These are phyloP conservation scores for Catocala sponsa DNA, from an alignment of 2,888 invertebrate species.

Conservation along the genomic window DNA sequence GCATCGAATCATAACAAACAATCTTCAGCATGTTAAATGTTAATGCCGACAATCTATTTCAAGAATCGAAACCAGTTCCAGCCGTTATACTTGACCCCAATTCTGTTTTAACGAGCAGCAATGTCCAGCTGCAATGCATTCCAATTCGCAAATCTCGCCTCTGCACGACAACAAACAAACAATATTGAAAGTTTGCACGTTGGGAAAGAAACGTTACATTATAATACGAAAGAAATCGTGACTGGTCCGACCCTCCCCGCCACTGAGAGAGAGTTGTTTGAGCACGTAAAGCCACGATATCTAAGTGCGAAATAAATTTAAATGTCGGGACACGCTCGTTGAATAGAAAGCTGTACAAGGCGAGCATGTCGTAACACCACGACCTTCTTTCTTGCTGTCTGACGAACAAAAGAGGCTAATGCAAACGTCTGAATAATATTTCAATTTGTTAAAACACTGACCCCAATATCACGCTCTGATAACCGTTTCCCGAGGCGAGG, in stretches of 20 bases:
- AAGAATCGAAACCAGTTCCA: slow-evolving; percentile 69
- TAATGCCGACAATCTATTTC: slow-evolving; percentile 58
- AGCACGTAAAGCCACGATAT: slow-evolving; percentile 70
- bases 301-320: slow-evolving; percentile 85
- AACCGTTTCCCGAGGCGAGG: slow-evolving; percentile 71
- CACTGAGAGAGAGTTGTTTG: slow-evolving; percentile 79
- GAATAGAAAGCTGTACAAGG: slow-evolving; percentile 87
- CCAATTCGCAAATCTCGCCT: slow-evolving; percentile 54
- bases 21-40: slow-evolving; percentile 28
- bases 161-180: slow-evolving; percentile 60
- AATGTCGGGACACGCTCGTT: slow-evolving; percentile 84
- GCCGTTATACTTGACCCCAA: slow-evolving; percentile 81
- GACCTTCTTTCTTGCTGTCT: slow-evolving; percentile 83
- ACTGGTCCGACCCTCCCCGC: slow-evolving; percentile 80
- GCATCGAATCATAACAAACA: slow-evolving; percentile 34
- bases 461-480: slow-evolving; percentile 82
- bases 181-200: slow-evolving; percentile 71
- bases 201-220: slow-evolving; percentile 67
- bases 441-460: slow-evolving; percentile 73
- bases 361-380: slow-evolving; percentile 83
- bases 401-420: slow-evolving; percentile 82
- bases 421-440: slow-evolving; percentile 70
- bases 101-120: slow-evolving; percentile 66
- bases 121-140: slow-evolving; percentile 63
- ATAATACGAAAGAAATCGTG: slow-evolving; percentile 80